A percentile compares a stretch with the other conserved stretches of the same genome.
Conservation (phyloP, 2,113 vertebrate genomes). For the Psammodynastes pulverulentus region DNA sequence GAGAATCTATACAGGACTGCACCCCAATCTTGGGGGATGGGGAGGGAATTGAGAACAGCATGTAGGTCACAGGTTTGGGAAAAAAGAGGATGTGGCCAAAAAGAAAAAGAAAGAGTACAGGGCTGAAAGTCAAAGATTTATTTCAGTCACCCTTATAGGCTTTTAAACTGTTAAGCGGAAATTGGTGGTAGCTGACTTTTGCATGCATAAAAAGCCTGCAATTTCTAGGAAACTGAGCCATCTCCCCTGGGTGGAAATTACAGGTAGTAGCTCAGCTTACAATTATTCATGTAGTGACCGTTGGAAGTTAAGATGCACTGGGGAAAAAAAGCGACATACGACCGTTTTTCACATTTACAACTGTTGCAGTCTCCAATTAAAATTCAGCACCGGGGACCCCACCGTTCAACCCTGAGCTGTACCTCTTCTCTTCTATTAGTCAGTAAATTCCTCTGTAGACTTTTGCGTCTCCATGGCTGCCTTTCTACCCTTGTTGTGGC, state of each 20-base stretch:
- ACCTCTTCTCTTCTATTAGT: too few species aligned
- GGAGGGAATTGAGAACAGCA: neutral
- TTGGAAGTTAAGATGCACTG: neutral
- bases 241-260: neutral
- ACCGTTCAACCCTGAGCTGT: too few species aligned
- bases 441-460: neutral
- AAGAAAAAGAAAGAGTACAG: neutral
- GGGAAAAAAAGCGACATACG: rapidly evolving
- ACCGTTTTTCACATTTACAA: neutral
- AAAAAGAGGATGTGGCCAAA: neutral
- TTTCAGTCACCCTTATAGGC: neutral
- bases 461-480: neutral
- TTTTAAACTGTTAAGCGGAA: neutral
- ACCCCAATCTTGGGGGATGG: neutral
- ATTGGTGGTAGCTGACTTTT: neutral
- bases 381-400: too few species aligned
- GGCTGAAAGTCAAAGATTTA: neutral
- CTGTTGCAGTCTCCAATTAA: neutral
- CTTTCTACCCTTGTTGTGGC: neutral
- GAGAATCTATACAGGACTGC: neutral
- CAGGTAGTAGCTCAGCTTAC: neutral
- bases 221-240: neutral
- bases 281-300: neutral
- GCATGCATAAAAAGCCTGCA: neutral
- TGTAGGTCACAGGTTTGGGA: neutral